Conservation (phyloP, 2,888 invertebrate genomes). For the Megaustenia siamemsis region DNA sequence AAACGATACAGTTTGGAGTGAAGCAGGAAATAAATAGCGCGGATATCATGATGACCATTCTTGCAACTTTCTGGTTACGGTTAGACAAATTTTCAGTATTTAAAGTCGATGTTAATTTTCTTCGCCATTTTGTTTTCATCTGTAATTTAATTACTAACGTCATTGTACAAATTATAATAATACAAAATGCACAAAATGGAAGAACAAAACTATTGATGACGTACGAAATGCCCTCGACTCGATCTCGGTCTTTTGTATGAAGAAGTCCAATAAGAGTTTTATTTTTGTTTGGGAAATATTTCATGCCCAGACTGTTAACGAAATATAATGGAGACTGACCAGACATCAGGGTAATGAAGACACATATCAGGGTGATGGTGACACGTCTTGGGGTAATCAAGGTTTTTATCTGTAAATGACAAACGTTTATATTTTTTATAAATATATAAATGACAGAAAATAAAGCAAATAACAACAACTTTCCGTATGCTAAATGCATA, state of each 20-base stretch:
- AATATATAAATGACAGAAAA: too few relatives aligned
- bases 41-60: constrained; percentile 14
- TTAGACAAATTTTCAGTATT: neutral
- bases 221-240: neutral
- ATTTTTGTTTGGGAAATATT: neutral
- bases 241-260: neutral
- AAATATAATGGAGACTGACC: neutral
- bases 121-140: neutral
- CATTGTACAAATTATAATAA: neutral
- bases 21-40: neutral
- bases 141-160: neutral
- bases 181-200: neutral
- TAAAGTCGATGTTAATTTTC: neutral
- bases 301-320: neutral
- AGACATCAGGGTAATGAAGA: neutral
- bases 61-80: neutral
- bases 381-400: neutral
- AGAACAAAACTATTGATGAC: neutral
- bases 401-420: neutral
- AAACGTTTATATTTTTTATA: too few relatives aligned
- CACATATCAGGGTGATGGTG: neutral
- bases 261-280: neutral
- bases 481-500: too few relatives aligned
- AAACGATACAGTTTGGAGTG: neutral
- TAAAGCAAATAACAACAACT: too few relatives aligned